Base-by-base conservation (phyloP, 2,113 vertebrate genomes). In the Chitala chitala region DNA sequence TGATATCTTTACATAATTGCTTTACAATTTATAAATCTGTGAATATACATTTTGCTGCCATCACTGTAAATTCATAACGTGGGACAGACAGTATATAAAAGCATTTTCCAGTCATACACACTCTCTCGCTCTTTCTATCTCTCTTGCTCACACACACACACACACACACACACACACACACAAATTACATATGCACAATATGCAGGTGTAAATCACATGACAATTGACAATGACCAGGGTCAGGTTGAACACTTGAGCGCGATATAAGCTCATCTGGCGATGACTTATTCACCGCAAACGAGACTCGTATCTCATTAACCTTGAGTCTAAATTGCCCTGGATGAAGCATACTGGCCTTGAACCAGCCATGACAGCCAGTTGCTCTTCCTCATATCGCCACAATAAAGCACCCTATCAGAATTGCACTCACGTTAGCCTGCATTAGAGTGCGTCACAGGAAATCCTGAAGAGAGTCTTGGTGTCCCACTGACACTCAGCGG, bases 141-240 rank as follows among this genome's bases (percentile, higher is more conserved):
- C n/a, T n/a, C n/a, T n/a, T n/a, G n/a, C n/a, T n/a, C n/a, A n/a
- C n/a, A n/a, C n/a, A n/a, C n/a, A n/a, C n/a, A n/a, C n/a, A 36
- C n/a, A 26, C 38, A 15, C 20, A 63, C 17, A 63, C 31, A 46
- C 12, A 46, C 12, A 46, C 44, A 12, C 12, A 12, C 44, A 46
- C 5, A 6, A 46, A 46, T 6, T 38, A 36, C n/a, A 20, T 38
- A 63, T 63, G 44, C 33, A 38, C n/a, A 44, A 66, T 66, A 33
- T 44, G 42, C 10, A 9, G 36, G 38, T 9, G 24, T 46, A 69
- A 69, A 69, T 69, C 42, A 69, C 15, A 64, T 15, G 26, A 10
- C 4, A n/a, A 63, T 54, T 51, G 71, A 58, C 71, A 69, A 78
- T 70, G 68, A 76, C 75, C 71, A 73, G 26, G 22, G 29, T 29